Evolutionary conservation across 2,113 vertebrate species (phyloP).

Genomic region (Grallaria varia): DNA sequence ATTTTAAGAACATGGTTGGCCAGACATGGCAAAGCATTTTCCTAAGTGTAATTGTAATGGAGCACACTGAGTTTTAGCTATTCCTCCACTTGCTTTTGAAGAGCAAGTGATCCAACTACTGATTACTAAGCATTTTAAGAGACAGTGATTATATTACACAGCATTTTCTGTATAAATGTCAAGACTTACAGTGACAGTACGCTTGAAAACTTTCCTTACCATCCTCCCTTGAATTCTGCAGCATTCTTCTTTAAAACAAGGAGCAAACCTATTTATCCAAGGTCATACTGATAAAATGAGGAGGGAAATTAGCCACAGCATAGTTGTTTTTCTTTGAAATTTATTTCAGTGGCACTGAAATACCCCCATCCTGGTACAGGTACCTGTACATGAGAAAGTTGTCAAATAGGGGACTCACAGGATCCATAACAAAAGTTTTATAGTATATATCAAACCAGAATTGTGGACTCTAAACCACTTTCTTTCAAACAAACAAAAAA

Average conservation of each 20-base stretch:
- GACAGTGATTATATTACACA: neutral
- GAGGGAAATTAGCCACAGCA: neutral
- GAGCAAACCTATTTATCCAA: neutral
- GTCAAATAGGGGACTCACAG: neutral
- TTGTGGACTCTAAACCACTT: neutral
- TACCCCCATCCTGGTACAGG: neutral
- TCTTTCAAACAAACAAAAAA: neutral
- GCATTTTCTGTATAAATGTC: neutral
- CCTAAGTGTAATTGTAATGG: neutral
- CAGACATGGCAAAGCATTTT: neutral
- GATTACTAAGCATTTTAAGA: neutral
- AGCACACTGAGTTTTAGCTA: neutral
- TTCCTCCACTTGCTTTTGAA: neutral
- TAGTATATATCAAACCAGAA: neutral
- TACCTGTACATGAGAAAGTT: neutral
- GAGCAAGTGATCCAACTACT: neutral
- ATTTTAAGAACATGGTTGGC: neutral
- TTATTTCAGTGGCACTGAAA: neutral
- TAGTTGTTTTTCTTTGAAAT: neutral
- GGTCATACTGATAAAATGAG: neutral
- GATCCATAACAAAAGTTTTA: neutral
- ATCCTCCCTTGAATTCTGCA: neutral
- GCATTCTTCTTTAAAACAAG: neutral
- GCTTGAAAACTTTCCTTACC: neutral
- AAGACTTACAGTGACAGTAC: neutral